phyloP scores from a whole-genome alignment of 2,888 invertebrate genomes.

The Mantis religiosa region DNA sequence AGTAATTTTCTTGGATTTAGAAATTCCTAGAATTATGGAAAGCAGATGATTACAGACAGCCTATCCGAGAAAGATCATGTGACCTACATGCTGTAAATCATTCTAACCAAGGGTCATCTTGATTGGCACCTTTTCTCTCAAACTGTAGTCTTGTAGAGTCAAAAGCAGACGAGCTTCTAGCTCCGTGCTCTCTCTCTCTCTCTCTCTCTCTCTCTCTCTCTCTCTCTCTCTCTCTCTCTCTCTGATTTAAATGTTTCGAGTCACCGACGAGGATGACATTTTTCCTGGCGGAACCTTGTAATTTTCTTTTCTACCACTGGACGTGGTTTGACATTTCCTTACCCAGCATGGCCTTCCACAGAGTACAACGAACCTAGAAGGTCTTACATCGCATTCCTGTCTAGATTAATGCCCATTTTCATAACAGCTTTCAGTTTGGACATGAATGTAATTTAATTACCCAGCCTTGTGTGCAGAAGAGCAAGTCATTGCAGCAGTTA shows the following conservation, averaged over 20 bases:
- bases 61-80: too few species aligned
- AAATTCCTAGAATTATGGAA: too few species aligned
- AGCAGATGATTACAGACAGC: too few species aligned
- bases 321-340: neutral
- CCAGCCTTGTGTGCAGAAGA: too few species aligned
- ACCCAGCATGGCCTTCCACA: neutral
- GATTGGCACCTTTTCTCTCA: neutral
- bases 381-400: neutral
- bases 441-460: too few species aligned
- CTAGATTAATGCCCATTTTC: neutral
- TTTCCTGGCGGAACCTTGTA: neutral
- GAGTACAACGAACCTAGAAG: neutral
- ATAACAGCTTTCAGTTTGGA: too few species aligned
- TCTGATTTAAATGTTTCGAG: neutral
- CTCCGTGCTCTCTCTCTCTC: too few species aligned
- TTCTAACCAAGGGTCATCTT: neutral
- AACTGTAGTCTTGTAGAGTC: neutral
- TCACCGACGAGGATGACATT: neutral
- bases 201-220: too few species aligned
- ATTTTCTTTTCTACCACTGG: neutral
- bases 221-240: too few species aligned
- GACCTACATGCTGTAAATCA: too few species aligned
- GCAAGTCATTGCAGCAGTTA: too few species aligned
- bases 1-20: too few species aligned
- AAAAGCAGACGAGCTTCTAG: neutral